These are phyloP conservation scores for Meloe dianella DNA, from an alignment of 2,888 invertebrate genomes.

Conservation along the genomic window DNA sequence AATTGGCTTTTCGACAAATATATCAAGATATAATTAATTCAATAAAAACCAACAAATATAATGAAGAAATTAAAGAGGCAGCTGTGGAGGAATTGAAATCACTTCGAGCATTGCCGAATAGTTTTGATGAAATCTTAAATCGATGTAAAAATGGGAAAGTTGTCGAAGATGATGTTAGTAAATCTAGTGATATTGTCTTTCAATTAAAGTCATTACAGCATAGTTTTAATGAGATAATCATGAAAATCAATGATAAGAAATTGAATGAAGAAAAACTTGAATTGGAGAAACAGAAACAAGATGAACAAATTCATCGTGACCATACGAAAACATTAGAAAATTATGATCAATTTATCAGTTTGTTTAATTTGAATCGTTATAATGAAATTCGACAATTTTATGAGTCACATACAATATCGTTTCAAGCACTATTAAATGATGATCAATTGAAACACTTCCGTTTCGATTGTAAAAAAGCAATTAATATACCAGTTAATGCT, in stretches of 20 bases:
- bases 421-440: constrained; percentile 67
- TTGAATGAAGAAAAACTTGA: constrained; percentile 26
- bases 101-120: constrained; percentile 58
- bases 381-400: constrained; percentile 65
- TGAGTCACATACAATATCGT: constrained; percentile 65
- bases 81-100: constrained; percentile 57
- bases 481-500: constrained; percentile 87
- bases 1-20: constrained; percentile 64
- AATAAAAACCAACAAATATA: constrained; percentile 48
- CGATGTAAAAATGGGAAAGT: constrained; percentile 59
- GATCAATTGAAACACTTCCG: constrained; percentile 74
- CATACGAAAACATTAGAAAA: constrained; percentile 40
- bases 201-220: constrained; percentile 55
- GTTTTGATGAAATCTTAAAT: constrained; percentile 61
- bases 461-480: constrained; percentile 84
- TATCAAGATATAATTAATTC: constrained; percentile 64
- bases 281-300: constrained; percentile 17
- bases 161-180: constrained; percentile 63
- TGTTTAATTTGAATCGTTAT: constrained; percentile 64
- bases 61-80: constrained; percentile 36
- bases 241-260: constrained; percentile 57
- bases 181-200: constrained; percentile 58
- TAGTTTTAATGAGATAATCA: constrained; percentile 61
- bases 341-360: constrained; percentile 60
- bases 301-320: constrained; percentile 24